Percentiles rank a stretch among this genome's conserved stretches.
phyloP scores from a whole-genome alignment of 2,797 vertebrate genomes.

The Morelia viridis region DNA sequence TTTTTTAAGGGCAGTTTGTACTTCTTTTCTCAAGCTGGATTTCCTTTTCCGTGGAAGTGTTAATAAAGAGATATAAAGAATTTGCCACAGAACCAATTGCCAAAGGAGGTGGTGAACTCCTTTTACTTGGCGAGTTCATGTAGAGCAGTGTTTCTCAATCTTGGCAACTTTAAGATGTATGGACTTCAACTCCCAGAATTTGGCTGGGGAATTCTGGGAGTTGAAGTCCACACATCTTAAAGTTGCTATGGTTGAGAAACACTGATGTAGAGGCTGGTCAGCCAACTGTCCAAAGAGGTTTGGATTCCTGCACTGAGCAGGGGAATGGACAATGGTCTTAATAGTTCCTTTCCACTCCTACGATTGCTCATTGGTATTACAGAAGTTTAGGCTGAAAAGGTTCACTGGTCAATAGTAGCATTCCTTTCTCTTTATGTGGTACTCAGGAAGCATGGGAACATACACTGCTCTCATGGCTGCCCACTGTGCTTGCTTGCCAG shows the following conservation, averaged over 20 bases:
- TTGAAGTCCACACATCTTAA: no score
- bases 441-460: background rate
- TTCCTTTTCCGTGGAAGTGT: background rate
- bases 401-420: background rate
- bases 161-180: no score
- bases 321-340: conserved; percentile 16
- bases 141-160: no score
- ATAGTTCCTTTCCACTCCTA: background rate
- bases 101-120: background rate
- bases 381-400: background rate
- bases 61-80: background rate
- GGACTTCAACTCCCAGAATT: no score
- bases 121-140: background rate
- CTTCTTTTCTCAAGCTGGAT: background rate
- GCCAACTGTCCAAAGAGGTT: background rate
- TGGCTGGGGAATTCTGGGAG: no score
- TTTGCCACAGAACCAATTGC: background rate
- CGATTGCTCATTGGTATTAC: accelerated
- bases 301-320: background rate
- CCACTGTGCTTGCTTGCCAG: background rate
- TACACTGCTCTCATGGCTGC: background rate
- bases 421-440: background rate
- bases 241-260: no score
- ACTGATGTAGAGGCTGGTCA: no score
- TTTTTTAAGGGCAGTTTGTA: background rate